phyloP scores from a whole-genome alignment of 2,888 invertebrate species.

The Hypercompe scribonia region DNA sequence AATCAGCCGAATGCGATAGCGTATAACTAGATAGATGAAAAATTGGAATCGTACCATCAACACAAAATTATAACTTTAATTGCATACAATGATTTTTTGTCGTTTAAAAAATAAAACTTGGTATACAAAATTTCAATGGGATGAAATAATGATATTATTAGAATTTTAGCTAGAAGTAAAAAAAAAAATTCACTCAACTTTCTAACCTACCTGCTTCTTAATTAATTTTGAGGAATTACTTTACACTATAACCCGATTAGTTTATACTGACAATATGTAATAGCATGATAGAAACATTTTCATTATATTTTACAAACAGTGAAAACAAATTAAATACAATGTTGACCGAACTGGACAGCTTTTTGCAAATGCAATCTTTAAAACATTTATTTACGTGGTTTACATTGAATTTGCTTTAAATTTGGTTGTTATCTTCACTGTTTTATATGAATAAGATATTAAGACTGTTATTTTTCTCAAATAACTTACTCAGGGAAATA shows the following conservation, averaged over 20 bases:
- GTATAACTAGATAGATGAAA: too few species aligned
- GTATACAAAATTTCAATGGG: too few species aligned
- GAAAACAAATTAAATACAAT: slow-evolving; percentile 12
- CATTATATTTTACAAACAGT: background rate
- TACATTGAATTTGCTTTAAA: slow-evolving; percentile 27
- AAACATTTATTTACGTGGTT: slow-evolving; percentile 27
- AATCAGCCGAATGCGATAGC: too few species aligned
- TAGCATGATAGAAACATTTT: background rate
- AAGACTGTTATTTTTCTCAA: slow-evolving; percentile 25
- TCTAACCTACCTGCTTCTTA: background rate
- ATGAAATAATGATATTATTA: too few species aligned
- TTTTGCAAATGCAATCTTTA: slow-evolving; percentile 34
- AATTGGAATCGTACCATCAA: too few species aligned
- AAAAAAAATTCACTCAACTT: background rate
- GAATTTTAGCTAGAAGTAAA: too few species aligned
- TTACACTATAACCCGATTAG: background rate
- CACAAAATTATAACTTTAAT: too few species aligned
- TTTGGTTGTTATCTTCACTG: slow-evolving; percentile 17
- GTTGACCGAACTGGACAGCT: slow-evolving; percentile 27
- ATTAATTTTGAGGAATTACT: background rate
- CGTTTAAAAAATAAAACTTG: too few species aligned
- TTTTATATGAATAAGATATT: slow-evolving; percentile 32
- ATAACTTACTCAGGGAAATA: slow-evolving; percentile 29
- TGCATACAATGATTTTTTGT: too few species aligned
- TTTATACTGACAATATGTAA: background rate